Evolutionary conservation across 2,888 invertebrate genomes (phyloP).

Genomic region (Hypselothyrea guttata): DNA sequence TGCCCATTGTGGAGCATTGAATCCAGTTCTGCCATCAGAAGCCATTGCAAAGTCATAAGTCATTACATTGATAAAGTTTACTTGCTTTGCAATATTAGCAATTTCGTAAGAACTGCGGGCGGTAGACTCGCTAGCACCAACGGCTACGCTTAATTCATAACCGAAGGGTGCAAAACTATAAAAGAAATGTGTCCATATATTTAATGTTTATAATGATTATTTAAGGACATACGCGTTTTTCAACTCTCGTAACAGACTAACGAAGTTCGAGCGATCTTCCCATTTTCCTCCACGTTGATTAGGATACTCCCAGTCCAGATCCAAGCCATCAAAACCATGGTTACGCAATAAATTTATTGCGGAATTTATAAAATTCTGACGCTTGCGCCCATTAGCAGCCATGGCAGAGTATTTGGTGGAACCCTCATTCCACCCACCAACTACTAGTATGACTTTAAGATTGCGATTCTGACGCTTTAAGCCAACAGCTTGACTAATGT

Average conservation of each 20-base stretch:
- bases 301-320: slow-evolving; percentile 97
- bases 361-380: slow-evolving; percentile 88
- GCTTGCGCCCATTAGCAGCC: slow-evolving; percentile 87
- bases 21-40: slow-evolving; percentile 54
- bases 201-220: too few relatives aligned
- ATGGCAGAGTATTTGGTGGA: slow-evolving; percentile 92
- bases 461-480: slow-evolving; percentile 51
- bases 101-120: slow-evolving; percentile 58
- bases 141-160: slow-evolving; percentile 87
- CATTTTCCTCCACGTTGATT: slow-evolving; percentile 81
- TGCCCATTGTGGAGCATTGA: slow-evolving; percentile 80
- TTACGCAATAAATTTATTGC: slow-evolving; percentile 89
- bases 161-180: slow-evolving; percentile 56
- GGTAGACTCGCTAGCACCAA: slow-evolving; percentile 55
- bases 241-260: slow-evolving; percentile 53
- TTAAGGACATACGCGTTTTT: slow-evolving; percentile 82
- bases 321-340: slow-evolving; percentile 93
- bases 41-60: slow-evolving; percentile 68
- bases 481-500: slow-evolving; percentile 55
- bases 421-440: slow-evolving; percentile 97
- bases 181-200: too few relatives aligned
- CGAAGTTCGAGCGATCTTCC: slow-evolving; percentile 90
- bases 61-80: slow-evolving; percentile 64
- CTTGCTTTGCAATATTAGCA: slow-evolving; percentile 57
- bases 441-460: slow-evolving; percentile 89